These are phyloP conservation scores for Lepidurus apus DNA, from an alignment of 1,140 invertebrate genomes.

Conservation along the genomic window DNA sequence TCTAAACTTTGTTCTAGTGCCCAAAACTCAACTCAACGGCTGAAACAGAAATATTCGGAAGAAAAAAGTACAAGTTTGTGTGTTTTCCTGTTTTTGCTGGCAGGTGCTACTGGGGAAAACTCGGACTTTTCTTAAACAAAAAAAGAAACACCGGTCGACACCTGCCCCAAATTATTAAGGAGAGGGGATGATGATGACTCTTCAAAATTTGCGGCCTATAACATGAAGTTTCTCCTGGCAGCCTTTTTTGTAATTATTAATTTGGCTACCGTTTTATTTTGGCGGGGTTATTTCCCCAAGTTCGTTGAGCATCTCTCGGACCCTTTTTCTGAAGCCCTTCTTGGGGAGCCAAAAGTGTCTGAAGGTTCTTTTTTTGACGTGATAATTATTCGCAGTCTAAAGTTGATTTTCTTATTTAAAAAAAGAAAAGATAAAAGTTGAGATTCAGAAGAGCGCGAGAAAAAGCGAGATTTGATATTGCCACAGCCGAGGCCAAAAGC, in stretches of 20 bases:
- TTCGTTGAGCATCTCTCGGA: background rate
- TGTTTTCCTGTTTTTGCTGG: background rate
- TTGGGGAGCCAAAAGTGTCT: background rate
- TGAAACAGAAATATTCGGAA: background rate
- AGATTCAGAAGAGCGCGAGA: background rate
- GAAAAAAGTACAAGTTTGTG: background rate
- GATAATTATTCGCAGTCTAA: background rate
- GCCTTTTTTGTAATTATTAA: conserved; percentile 2
- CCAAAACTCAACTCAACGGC: too few species aligned
- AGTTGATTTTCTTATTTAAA: background rate
- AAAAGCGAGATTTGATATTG: conserved; percentile 19
- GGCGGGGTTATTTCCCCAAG: background rate
- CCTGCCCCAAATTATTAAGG: conserved; percentile 13
- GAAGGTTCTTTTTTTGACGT: background rate
- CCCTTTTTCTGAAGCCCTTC: background rate
- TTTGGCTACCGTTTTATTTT: background rate
- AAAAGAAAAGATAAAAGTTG: background rate
- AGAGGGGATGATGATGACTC: background rate
- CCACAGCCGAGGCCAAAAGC: conserved; percentile 1
- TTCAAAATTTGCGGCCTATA: background rate
- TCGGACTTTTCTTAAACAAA: background rate
- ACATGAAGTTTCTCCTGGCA: background rate
- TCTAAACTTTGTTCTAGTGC: too few species aligned
- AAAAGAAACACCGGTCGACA: background rate
- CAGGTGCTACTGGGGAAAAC: background rate